Evolutionary conservation across 2,113 vertebrate species (phyloP).

Genomic region (Australoheros scitulus): DNA sequence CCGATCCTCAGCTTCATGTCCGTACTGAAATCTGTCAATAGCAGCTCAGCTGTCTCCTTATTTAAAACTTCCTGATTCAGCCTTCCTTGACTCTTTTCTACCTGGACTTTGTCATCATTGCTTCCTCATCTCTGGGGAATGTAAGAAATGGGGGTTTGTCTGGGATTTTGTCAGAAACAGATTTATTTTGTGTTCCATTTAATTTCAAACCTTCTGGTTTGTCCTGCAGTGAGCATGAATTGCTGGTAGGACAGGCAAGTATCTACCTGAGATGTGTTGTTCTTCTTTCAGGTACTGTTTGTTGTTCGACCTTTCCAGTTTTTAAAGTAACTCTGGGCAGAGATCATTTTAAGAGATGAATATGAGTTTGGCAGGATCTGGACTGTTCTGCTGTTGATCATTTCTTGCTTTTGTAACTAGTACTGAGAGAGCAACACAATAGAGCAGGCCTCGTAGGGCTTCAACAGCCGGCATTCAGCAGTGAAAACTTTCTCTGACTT

Average conservation of each 20-base stretch:
- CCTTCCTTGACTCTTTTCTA: background rate
- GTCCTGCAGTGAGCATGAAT: background rate
- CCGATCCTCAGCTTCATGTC: background rate
- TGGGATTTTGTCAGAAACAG: background rate
- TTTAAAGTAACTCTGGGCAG: background rate
- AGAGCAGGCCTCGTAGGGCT: background rate
- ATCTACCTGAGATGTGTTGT: background rate
- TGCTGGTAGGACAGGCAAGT: background rate
- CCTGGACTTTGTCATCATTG: no score
- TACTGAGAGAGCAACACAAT: background rate
- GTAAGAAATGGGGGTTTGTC: background rate
- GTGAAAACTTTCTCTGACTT: background rate
- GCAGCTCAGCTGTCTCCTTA: no score
- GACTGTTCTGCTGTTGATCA: background rate
- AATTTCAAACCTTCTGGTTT: background rate
- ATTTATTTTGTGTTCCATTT: background rate
- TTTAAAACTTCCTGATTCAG: background rate
- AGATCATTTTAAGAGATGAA: background rate
- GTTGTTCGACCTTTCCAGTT: background rate
- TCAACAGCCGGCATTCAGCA: no score
- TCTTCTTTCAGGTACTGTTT: background rate
- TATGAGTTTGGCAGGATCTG: background rate
- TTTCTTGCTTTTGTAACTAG: background rate
- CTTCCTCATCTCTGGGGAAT: no score
- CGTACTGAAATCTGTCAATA: no score